Conservation (phyloP, 2,797 vertebrate genomes). For the Tauraco hartlaubi region DNA sequence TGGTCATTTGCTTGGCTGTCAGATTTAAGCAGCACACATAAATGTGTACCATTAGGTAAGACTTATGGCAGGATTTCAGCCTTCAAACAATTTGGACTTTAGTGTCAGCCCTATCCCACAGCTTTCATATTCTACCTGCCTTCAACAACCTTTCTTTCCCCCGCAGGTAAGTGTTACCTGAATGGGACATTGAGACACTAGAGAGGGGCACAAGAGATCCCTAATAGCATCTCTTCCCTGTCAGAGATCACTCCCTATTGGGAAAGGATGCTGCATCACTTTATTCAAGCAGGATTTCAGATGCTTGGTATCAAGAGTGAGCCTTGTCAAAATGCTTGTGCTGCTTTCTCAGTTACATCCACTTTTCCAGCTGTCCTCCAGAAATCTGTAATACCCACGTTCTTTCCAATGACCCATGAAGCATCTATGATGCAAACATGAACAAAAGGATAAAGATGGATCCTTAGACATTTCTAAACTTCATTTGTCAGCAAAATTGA, state of each 20-base stretch:
- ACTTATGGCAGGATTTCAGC: neutral
- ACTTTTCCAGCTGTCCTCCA: neutral
- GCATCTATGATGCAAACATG: neutral
- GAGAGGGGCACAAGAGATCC: neutral
- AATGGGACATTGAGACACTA: neutral
- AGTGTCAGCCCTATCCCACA: neutral
- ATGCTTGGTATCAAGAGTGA: accelerated
- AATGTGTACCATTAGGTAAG: accelerated
- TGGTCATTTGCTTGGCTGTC: neutral
- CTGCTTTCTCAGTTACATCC: neutral
- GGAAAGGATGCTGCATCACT: no score
- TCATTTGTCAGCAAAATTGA: neutral
- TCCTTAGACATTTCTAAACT: neutral
- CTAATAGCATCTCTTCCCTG: no score
- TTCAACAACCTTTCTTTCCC: neutral
- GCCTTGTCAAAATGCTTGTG: neutral
- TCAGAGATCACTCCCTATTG: neutral
- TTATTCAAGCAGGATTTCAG: neutral
- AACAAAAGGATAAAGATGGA: neutral
- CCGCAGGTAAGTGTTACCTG: neutral
- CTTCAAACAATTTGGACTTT: neutral
- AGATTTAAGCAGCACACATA: neutral
- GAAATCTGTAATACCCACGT: neutral
- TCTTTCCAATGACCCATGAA: neutral
- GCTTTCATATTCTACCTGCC: neutral